These are phyloP conservation scores for Icerya purchasi DNA, from an alignment of 2,888 invertebrate species.

Conservation along the genomic window DNA sequence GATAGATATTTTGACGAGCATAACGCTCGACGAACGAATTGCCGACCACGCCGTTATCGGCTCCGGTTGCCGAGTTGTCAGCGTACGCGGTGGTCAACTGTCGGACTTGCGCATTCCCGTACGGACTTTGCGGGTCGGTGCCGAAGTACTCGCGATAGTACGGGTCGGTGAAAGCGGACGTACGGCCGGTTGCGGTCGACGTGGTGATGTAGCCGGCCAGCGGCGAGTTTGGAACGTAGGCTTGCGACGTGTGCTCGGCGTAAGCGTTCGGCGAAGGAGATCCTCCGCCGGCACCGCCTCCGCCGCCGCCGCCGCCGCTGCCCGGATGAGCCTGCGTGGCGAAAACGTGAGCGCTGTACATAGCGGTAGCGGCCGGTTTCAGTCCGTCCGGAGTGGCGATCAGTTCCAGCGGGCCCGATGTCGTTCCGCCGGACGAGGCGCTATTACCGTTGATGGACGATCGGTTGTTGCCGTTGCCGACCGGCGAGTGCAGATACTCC, in stretches of 20 bases:
- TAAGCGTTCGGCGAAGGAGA: constrained; percentile 43
- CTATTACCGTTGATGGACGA: constrained; percentile 44
- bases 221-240: constrained; percentile 21
- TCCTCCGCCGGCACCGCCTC: constrained; percentile 25
- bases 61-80: constrained; percentile 28
- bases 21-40: constrained; percentile 46
- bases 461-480: constrained; percentile 29
- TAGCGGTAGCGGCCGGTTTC: constrained; percentile 33
- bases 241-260: constrained; percentile 25
- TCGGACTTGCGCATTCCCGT: constrained; percentile 17
- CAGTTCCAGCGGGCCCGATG: constrained; percentile 32
- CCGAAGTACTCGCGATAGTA: constrained; percentile 63
- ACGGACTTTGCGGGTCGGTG: constrained; percentile 27
- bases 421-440: constrained; percentile 40
- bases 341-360: constrained; percentile 47
- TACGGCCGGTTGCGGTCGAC: constrained; percentile 25
- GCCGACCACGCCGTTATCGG: constrained; percentile 36
- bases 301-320: constrained; percentile 24
- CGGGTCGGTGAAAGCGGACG: constrained; percentile 44
- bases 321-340: constrained; percentile 30
- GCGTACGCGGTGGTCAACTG: constrained; percentile 24
- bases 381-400: constrained; percentile 28
- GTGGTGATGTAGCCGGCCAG: constrained; percentile 25
- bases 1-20: constrained; percentile 42
- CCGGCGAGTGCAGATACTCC: constrained; percentile 30